Base-by-base conservation (phyloP, 2,888 invertebrate species). In the Heliothis peltigera region DNA sequence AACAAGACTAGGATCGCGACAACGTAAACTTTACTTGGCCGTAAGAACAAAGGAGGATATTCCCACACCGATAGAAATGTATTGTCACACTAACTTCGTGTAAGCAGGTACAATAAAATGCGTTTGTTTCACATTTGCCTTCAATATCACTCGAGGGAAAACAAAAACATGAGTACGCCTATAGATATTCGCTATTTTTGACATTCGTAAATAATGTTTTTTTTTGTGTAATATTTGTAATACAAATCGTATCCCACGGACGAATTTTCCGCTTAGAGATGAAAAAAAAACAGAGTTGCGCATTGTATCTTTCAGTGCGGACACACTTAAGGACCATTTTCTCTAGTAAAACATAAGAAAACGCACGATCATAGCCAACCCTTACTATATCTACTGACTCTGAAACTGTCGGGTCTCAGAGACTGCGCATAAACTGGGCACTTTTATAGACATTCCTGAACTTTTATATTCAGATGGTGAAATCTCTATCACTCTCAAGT, bases 31-130 rank as follows among this genome's bases (percentile, higher is more conserved):
- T 84, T 70, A 68, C 65, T 75, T 64, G 39, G 52, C 48, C 64
- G 51, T 58, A 66, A 67, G 74, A 68, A 80, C 70, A 72, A 80
- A 71, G 57, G 53, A 48, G 52, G 52, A 55, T 71, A 81, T 74
- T 79, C 81, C 80, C 79, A 65, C 54, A 70, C 56, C 72, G 51
- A 77, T 79, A 66, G 67, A 75, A 81, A 75, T 49, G 62, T 72
- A 74, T 81, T 77, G 78, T 77, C 77, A 63, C 75, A 79, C 77
- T 82, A 84, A 83, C 80, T 82, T 84, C 70, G 67, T 81, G 76
- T 81, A 84, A 83, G 60, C 77, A 84, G 78, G 81, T 78, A 84
- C 83, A 80, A 85, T 84, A 81, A 82, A 83, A 85, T 70, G 75
- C 70, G 78, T 80, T 73, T 83, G 83, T 72, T 79, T 78, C 79